Conservation (phyloP, 2,888 invertebrate genomes). For the Ennomos erosarius region DNA sequence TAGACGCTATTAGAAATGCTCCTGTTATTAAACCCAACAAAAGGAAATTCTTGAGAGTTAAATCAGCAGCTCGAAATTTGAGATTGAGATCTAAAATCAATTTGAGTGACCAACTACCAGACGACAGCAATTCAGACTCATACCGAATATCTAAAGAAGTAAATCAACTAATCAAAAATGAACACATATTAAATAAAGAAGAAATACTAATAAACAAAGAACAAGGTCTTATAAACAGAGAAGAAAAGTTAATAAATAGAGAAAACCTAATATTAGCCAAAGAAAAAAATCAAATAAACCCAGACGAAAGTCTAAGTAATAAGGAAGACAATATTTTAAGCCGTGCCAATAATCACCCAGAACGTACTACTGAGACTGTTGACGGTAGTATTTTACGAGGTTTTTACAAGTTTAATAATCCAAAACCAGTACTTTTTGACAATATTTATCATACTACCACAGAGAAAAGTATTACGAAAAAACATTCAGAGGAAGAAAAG, state of each 20-base stretch:
- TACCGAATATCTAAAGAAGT: conserved; percentile 28
- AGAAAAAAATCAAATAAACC: conserved; percentile 13
- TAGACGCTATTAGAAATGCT: conserved; percentile 72
- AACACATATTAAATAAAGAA: too few species aligned
- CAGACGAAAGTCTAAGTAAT: conserved; percentile 20
- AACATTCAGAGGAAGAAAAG: conserved; percentile 32
- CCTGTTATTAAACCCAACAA: conserved; percentile 65
- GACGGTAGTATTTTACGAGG: conserved; percentile 21
- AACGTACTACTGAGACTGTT: conserved; percentile 5
- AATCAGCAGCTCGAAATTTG: conserved; percentile 14
- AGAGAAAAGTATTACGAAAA: conserved; percentile 28
- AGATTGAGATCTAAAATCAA: conserved; percentile 7
- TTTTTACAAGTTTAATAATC: conserved; percentile 22
- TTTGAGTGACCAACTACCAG: background rate
- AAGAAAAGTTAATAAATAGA: too few species aligned
- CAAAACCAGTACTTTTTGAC: background rate
- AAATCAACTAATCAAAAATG: background rate
- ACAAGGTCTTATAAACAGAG: too few species aligned
- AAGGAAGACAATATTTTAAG: background rate
- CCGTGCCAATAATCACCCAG: conserved; percentile 3
- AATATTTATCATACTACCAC: conserved; percentile 16
- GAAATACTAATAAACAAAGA: too few species aligned
- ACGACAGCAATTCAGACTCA: conserved; percentile 22
- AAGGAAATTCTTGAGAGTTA: conserved; percentile 41
- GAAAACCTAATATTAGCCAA: too few species aligned